Base-by-base conservation (phyloP, 2,113 vertebrate genomes). In the Grallaria varia region DNA sequence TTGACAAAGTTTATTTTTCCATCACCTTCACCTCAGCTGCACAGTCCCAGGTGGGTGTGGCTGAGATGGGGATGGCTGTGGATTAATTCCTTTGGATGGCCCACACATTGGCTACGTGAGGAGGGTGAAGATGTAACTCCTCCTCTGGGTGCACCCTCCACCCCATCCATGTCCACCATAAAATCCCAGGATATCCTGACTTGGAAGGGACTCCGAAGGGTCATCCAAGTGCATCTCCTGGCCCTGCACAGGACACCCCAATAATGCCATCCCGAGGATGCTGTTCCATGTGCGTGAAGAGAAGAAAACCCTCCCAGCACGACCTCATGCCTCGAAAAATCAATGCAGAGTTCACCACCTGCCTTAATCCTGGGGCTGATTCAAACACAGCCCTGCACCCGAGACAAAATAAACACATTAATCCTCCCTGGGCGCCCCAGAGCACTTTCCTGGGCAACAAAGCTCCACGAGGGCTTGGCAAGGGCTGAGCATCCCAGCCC, bases 71-170 rank as follows among this genome's bases (percentile, higher is more conserved):
- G 66, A 16, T 3, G 8, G 60, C 10, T 49, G 24, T 0, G 2
- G 23, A 37, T 27, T 31, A 5, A 33, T 28, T 15, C 7, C 14
- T 42, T 19, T 44, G 60, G 23, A n/a, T n/a, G n/a, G 31, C 12
- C 16, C 50, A 17, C 33, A 2, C 2, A 4, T 0, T n/a, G 49
- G 39, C 12, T 9, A 4, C 6, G 33, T n/a, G 35, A 59, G 3
- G n/a, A 45, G 21, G 30, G 23, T 18, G 24, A 33, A n/a, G 30
- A 37, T 13, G 40, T 1, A 40, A 56, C 9, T n/a, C 31, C 40
- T 59, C n/a, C 20, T 10, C 35, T 47, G 24, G n/a, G 44, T 44
- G 59, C 6, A 0, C 2, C 7, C 24, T 7, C 0, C 2, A 47
- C 6, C 11, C 22, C n/a, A n/a, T n/a, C n/a, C n/a, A n/a, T n/a